Base-by-base conservation (phyloP, 2,113 vertebrate species). In the Microcebus tavaratra region DNA sequence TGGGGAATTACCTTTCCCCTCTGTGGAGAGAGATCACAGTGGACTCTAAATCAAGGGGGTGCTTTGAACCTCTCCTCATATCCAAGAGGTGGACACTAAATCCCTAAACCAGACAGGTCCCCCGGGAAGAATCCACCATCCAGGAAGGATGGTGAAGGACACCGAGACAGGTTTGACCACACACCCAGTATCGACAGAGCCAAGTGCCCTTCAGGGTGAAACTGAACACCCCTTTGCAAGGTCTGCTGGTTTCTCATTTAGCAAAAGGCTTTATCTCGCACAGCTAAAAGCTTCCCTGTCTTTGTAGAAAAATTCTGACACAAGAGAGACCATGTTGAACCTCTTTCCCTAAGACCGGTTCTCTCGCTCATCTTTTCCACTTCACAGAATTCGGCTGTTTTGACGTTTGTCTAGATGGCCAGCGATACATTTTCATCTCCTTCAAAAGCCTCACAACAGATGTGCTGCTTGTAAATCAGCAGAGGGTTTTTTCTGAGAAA, bases 351-450 rank as follows among this genome's bases (percentile, higher is more conserved):
- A 59, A 53, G n/a, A 68, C 25, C 21, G 34, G 39, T 42, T 80
- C 55, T 75, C 42, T 39, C 7, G 0, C 25, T 79, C 78, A 55
- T 65, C 78, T 76, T 95, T 95, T 82, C 93, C 55, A 84, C 91
- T 91, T 94, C 59, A 82, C 21, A 96, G 93, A 91, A 70, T 63
- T 84, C 67, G 50, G 65, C 34, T 94, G 93, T 95, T 82, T 88
- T 81, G 93, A 97, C 65, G 39, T 39, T 39, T 72, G 86, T 92
- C 88, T 80, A 55, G 81, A 78, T 55, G 75, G 78, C 70, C 55
- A 14, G 29, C 8, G 50, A 90, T 61, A 50, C 42, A 3, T 84
- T 88, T 92, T 63, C 70, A 81, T 65, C 72, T 92, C 88, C 84
- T 94, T 92, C 88, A 12, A 76, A 92, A 81, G 85, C 34, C 88